Evolutionary conservation across 2,113 vertebrate genomes (phyloP).

Genomic region (Saccopteryx bilineata): DNA sequence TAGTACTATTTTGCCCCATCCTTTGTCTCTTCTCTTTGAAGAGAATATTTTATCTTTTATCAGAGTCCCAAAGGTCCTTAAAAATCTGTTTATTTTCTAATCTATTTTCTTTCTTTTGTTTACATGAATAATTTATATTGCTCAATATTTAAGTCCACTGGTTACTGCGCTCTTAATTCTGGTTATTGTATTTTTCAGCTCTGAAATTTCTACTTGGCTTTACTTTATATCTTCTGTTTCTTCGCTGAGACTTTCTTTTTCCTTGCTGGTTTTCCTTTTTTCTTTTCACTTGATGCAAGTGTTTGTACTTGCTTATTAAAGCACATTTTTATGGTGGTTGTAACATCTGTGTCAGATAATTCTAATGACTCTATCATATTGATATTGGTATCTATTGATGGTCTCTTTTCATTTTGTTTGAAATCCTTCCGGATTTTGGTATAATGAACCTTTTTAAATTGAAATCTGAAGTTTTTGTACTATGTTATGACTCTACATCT

Average conservation of each 20-base stretch:
- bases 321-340: neutral
- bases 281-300: neutral
- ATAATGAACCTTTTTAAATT: neutral
- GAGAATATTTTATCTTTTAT: neutral
- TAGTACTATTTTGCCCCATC: neutral
- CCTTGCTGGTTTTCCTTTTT: neutral
- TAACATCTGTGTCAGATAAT: slow-evolving; percentile 1
- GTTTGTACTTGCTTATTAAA: neutral
- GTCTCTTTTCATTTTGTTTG: neutral
- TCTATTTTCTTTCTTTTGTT: neutral
- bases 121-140: neutral
- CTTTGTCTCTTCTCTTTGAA: neutral
- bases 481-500: neutral
- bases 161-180: neutral
- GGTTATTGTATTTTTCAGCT: neutral
- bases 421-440: neutral
- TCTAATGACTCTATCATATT: neutral
- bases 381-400: neutral
- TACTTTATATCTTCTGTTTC: neutral
- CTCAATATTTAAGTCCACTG: too few relatives aligned
- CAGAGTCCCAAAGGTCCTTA: neutral
- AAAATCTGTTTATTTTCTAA: neutral
- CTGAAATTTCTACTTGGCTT: neutral
- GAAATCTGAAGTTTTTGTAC: neutral
- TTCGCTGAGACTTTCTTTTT: neutral